A percentile compares a stretch with the other conserved stretches of the same genome.
phyloP scores from a whole-genome alignment of 2,888 invertebrate genomes.

The Nudaria mundana region DNA sequence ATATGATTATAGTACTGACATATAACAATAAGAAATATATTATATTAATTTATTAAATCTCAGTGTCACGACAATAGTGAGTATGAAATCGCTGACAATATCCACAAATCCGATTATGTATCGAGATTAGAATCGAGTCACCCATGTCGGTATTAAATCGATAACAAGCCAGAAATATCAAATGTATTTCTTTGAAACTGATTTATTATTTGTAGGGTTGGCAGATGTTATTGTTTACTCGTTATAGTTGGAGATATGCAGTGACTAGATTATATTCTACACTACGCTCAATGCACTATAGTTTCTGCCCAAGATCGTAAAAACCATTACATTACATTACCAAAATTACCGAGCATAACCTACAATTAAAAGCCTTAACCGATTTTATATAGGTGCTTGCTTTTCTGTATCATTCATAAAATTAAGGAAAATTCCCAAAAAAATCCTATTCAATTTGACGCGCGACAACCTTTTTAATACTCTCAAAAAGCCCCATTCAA shows the following conservation, averaged over 20 bases:
- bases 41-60: constrained; percentile 12
- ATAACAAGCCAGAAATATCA: constrained; percentile 32
- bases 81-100: constrained; percentile 35
- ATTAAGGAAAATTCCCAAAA: no score
- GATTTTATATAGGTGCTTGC: no score
- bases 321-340: no score
- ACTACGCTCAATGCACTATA: no score
- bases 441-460: background rate
- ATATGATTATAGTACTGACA: constrained; percentile 7
- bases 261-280: no score
- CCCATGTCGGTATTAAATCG: constrained; percentile 36
- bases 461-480: background rate
- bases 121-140: constrained; percentile 34
- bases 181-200: constrained; percentile 7
- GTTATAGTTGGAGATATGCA: no score
- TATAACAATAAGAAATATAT: constrained; percentile 6
- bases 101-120: constrained; percentile 36
- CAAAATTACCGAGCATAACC: no score
- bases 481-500: background rate
- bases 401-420: no score
- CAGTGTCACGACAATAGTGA: constrained; percentile 28
- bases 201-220: constrained; percentile 24
- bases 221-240: constrained; percentile 3
- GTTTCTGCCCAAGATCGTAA: no score
- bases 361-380: no score